Evolutionary conservation across 2,888 invertebrate genomes (phyloP).

Genomic region (Coelogynopora nodosa): DNA sequence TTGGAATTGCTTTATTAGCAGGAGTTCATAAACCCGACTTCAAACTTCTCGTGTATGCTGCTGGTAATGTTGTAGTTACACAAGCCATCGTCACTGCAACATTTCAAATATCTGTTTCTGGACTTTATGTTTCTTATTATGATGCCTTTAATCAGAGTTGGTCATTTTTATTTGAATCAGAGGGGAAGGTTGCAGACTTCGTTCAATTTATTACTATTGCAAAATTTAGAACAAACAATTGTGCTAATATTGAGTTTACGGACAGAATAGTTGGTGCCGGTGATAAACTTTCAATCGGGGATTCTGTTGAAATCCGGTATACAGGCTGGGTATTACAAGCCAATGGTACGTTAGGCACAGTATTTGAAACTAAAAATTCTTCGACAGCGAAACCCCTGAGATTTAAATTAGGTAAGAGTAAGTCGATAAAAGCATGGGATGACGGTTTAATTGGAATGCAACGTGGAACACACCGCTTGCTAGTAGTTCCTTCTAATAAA

Average conservation of each 20-base stretch:
- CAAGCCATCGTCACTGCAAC: slow-evolving; percentile 25
- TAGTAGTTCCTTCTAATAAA: slow-evolving; percentile 36
- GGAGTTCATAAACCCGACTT: neutral
- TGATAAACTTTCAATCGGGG: neutral
- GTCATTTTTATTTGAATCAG: slow-evolving; percentile 36
- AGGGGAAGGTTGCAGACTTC: slow-evolving; percentile 17
- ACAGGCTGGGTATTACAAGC: neutral
- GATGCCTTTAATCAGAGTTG: slow-evolving; percentile 34
- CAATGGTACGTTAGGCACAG: neutral
- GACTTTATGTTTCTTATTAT: slow-evolving; percentile 41
- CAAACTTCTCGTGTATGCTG: slow-evolving; percentile 9
- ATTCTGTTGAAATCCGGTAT: slow-evolving; percentile 33
- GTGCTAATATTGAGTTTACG: slow-evolving; percentile 9
- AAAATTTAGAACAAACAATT: neutral
- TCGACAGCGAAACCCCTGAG: neutral
- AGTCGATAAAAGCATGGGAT: slow-evolving; percentile 15
- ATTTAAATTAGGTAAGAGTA: slow-evolving; percentile 30
- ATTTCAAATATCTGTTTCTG: slow-evolving; percentile 16
- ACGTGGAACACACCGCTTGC: slow-evolving; percentile 30
- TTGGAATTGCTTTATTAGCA: slow-evolving; percentile 40
- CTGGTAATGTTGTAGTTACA: slow-evolving; percentile 7
- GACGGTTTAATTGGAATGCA: slow-evolving; percentile 36
- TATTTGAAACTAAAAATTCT: slow-evolving; percentile 22
- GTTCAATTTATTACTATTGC: slow-evolving; percentile 16
- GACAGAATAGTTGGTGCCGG: slow-evolving; percentile 30